These are phyloP conservation scores for Drosophila mettleri DNA, from an alignment of 2,888 invertebrate genomes.

Conservation along the genomic window DNA sequence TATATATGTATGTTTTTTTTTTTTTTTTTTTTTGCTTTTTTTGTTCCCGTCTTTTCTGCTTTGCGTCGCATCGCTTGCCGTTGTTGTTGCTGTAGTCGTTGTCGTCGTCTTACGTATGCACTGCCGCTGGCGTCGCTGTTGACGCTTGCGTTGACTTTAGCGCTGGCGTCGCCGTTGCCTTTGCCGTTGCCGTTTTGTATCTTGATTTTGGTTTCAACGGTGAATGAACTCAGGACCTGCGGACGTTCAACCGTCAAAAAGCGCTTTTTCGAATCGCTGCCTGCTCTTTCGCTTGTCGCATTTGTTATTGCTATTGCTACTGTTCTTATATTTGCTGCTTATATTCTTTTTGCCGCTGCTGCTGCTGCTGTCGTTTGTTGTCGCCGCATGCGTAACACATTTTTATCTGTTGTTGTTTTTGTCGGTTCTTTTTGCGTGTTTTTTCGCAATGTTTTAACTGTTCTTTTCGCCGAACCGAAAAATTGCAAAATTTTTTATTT, in stretches of 20 bases:
- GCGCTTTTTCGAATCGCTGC: slow-evolving; percentile 51
- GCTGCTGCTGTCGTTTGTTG: slow-evolving; percentile 21
- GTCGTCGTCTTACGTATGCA: slow-evolving; percentile 63
- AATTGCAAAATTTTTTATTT: slow-evolving; percentile 30
- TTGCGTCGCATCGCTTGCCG: slow-evolving; percentile 33
- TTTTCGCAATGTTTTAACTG: slow-evolving; percentile 40
- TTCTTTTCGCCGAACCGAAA: slow-evolving; percentile 23
- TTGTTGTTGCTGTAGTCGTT: slow-evolving; percentile 3
- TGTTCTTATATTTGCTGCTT: slow-evolving; percentile 23
- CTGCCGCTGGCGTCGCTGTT: slow-evolving; percentile 37
- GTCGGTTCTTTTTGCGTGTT: slow-evolving; percentile 21
- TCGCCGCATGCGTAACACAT: slow-evolving; percentile 57
- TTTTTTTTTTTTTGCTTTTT: slow-evolving; percentile 22
- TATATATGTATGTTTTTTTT: too few relatives aligned
- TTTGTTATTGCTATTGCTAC: slow-evolving; percentile 34
- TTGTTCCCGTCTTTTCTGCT: slow-evolving; percentile 29
- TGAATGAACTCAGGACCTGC: slow-evolving; percentile 80
- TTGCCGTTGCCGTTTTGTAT: slow-evolving; percentile 54
- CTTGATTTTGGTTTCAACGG: slow-evolving; percentile 79
- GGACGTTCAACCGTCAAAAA: slow-evolving; percentile 78
- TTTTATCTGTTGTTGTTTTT: slow-evolving; percentile 24
- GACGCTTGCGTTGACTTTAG: slow-evolving; percentile 26
- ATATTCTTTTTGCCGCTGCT: slow-evolving; percentile 14
- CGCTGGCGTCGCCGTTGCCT: slow-evolving; percentile 23
- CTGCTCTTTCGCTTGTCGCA: slow-evolving; percentile 24